Percentiles rank a stretch among this genome's conserved stretches.
These are phyloP conservation scores for Rhinichthys osculus DNA, from an alignment of 2,797 vertebrate genomes.

Conservation along the genomic window DNA sequence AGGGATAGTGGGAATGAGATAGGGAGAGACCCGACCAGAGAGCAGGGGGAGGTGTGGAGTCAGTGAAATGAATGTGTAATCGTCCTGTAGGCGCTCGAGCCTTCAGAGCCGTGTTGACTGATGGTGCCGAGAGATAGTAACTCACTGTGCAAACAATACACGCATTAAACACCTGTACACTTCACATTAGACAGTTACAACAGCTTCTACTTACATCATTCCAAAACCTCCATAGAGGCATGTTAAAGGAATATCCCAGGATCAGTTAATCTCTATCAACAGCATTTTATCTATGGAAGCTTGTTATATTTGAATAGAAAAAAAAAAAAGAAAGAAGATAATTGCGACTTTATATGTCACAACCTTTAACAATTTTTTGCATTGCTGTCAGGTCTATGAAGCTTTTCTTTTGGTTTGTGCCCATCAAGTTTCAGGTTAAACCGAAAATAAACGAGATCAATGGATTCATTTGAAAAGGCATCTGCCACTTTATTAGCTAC, in stretches of 20 bases:
- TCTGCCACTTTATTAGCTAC: no score
- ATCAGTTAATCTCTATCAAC: no score
- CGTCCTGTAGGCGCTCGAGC: constrained; percentile 2
- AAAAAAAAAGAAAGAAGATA: no score
- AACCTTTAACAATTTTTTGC: neutral
- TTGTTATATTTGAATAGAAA: no score
- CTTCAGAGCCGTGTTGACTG: constrained; percentile 15
- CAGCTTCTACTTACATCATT: neutral
- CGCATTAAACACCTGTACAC: neutral
- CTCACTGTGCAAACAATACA: constrained; percentile 13
- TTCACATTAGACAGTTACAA: neutral
- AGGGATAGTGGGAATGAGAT: neutral
- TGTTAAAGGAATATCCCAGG: neutral
- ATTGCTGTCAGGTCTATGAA: neutral
- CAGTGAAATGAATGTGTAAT: constrained; percentile 41
- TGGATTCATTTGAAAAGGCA: no score
- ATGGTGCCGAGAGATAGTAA: constrained; percentile 18
- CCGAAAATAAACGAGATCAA: no score
- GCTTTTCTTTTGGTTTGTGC: neutral
- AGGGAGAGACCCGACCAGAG: neutral
- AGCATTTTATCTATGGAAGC: no score
- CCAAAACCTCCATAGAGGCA: neutral
- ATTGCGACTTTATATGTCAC: no score
- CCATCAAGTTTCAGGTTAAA: neutral
- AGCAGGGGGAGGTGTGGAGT: neutral